Percentiles rank a stretch among this genome's conserved stretches.
Conservation (phyloP, 2,888 invertebrate genomes). For the Pandemis heparana region DNA sequence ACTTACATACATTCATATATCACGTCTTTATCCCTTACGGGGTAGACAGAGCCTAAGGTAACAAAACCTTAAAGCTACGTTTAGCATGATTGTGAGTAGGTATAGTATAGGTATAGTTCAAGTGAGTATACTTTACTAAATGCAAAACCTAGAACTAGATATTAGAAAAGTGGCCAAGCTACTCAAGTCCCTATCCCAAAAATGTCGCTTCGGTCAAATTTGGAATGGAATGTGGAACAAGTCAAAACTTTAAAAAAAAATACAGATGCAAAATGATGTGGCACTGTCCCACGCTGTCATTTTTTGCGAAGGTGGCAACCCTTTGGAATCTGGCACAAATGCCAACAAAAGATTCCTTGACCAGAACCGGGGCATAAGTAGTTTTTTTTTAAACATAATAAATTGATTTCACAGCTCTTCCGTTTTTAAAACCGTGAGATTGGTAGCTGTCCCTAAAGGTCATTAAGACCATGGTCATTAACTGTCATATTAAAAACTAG, state of each 20-base stretch:
- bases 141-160: no score
- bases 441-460: constrained; percentile 13
- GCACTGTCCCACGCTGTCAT: constrained; percentile 77
- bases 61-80: no score
- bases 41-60: no score
- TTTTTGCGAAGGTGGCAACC: constrained; percentile 74
- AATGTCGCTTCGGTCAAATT: not conserved
- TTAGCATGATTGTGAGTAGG: no score
- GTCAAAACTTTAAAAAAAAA: constrained; percentile 17
- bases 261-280: constrained; percentile 42
- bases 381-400: constrained; percentile 62
- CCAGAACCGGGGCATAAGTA: constrained; percentile 78
- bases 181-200: no score
- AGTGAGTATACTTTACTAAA: no score
- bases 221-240: not conserved
- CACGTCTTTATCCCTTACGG: no score
- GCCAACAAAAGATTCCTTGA: constrained; percentile 78
- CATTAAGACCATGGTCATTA: constrained; percentile 6
- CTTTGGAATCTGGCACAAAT: constrained; percentile 68
- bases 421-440: constrained; percentile 36
- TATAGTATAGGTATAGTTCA: no score
- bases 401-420: constrained; percentile 51
- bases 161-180: no score
- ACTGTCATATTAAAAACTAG: not conserved
- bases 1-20: no score